Conservation (phyloP, 2,113 vertebrate genomes). For the Heterochromis multidens region DNA sequence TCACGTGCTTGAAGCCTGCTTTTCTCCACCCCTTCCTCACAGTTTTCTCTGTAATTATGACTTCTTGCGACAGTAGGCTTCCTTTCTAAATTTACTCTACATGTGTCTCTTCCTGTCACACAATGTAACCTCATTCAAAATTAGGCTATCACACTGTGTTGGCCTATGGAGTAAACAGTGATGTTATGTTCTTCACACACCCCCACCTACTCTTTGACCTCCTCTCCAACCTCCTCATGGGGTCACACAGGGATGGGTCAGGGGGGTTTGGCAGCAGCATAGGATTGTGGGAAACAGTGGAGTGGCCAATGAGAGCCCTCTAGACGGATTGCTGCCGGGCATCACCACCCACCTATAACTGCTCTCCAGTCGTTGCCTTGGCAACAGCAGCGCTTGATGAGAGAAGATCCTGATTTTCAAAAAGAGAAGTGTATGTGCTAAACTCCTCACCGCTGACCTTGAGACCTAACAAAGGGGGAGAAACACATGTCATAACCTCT, state of each 20-base stretch:
- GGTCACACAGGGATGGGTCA: constrained; percentile 7
- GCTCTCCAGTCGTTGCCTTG: constrained; percentile 61
- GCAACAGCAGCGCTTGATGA: constrained; percentile 65
- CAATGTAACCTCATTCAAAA: background rate
- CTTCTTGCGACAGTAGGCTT: background rate
- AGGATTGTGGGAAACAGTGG: constrained; percentile 61
- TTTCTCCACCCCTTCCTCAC: background rate
- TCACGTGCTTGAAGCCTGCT: background rate
- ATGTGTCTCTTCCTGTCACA: background rate
- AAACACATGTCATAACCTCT: background rate
- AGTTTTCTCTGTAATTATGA: background rate
- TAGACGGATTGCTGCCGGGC: constrained; percentile 62
- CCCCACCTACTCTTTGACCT: constrained; percentile 37
- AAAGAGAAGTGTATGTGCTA: constrained; percentile 11
- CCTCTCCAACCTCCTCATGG: background rate
- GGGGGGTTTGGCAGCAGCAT: background rate
- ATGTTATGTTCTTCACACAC: background rate
- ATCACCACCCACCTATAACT: constrained; percentile 63
- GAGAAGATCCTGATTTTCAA: constrained; percentile 40
- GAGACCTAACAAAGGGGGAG: constrained; percentile 14
- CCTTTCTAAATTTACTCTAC: background rate
- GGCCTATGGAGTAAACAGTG: background rate
- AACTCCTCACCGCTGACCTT: constrained; percentile 40
- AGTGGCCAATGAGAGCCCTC: constrained; percentile 70
- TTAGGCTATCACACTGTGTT: background rate